phyloP scores from a whole-genome alignment of 2,797 vertebrate genomes.

The Fundulus diaphanus region DNA sequence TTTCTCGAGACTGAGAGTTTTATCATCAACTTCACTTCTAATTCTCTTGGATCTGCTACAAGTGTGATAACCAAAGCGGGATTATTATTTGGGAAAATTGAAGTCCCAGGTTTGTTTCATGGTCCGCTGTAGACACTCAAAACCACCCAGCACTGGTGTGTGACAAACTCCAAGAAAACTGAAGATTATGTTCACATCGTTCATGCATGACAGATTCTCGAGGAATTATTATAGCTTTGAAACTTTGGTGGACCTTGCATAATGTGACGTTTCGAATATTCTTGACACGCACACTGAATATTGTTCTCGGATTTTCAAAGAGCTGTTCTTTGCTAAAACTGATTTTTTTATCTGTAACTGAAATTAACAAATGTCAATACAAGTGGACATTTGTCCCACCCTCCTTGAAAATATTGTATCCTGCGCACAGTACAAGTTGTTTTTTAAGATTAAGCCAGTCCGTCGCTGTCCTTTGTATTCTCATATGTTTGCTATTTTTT shows the following conservation, averaged over 20 bases:
- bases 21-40: slow-evolving; percentile 52
- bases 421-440: no score
- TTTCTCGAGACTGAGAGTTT: slow-evolving; percentile 54
- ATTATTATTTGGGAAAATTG: slow-evolving; percentile 56
- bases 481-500: no score
- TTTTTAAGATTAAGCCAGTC: no score
- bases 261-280: no score
- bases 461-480: no score
- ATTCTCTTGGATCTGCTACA: slow-evolving; percentile 60
- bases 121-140: slow-evolving; percentile 19
- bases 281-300: no score
- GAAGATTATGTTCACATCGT: slow-evolving; percentile 54
- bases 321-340: no score
- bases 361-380: no score
- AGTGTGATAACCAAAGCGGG: slow-evolving; percentile 59
- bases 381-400: no score
- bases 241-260: not conserved
- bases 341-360: no score
- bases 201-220: slow-evolving; percentile 55
- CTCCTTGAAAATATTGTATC: no score
- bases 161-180: slow-evolving; percentile 39
- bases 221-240: slow-evolving; percentile 45
- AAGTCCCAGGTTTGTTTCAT: slow-evolving; percentile 45
- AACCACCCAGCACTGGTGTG: slow-evolving; percentile 26
- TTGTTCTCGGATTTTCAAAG: no score